Base-by-base conservation (phyloP, 2,797 vertebrate species). In the Myotis myotis region DNA sequence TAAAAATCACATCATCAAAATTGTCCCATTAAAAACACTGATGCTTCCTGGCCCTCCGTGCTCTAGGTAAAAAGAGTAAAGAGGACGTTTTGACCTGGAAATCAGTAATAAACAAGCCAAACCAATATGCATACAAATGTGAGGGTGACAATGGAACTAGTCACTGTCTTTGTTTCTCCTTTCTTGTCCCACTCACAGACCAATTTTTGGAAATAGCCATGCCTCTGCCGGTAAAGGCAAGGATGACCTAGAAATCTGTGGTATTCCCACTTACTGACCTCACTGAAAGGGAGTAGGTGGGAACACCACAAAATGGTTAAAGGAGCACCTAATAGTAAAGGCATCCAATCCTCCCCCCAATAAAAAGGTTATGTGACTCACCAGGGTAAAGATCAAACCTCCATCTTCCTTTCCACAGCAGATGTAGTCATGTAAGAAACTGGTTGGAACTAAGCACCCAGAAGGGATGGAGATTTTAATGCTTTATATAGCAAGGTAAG, bases 41-140 rank as follows among this genome's bases (percentile, higher is more conserved):
- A 51, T 53, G 30, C 71, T 96, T 81, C 51, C 51, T 71, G 95
- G 47, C 2, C 47, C 7, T 23, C 12, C 1, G 20, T 55, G 3
- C 47, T 95, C 86, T 78, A 0, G 0, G 36, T 80, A 71, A 79
- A 91, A 91, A 92, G 3, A 12, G 28, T 28, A 22, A 91, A 80
- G 84, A 93, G 51, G 95, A 95, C 83, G 94, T 55, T 82, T 96
- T 96, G 97, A 95, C 53, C 44, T 60, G 66, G 19, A 82, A 95
- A 90, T 55, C 83, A 85, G 30, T 9, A 95, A 9, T 9, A 86
- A 64, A 82, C 80, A 96, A 93, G 7, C 28, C 89, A 70, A 60
- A 60, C 36, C 72, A 71, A 87, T 70, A 28, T 9, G 86, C 30
- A 36, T 80, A 96, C 78, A 38, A 93, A 6, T 44, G 25, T 33